These are phyloP conservation scores for Tragelaphus scriptus DNA, from an alignment of 2,113 vertebrate genomes.

Conservation along the genomic window DNA sequence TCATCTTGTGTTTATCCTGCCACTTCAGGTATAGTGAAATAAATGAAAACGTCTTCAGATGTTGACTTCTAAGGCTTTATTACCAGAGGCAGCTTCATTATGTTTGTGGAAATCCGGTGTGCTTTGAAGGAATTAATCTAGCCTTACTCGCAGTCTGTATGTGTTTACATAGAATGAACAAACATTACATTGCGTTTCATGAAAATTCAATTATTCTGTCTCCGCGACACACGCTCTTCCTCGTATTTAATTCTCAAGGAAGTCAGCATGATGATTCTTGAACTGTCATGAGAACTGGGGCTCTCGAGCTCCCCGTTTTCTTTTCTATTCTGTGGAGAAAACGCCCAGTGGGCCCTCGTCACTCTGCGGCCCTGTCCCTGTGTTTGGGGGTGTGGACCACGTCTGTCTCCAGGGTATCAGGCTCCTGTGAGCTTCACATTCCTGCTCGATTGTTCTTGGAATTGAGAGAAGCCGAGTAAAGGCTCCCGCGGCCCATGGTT, in stretches of 20 bases:
- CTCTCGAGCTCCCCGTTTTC: neutral
- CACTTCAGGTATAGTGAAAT: conserved; percentile 60
- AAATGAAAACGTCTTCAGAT: conserved; percentile 61
- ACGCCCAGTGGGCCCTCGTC: neutral
- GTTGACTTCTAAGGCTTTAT: conserved; percentile 73
- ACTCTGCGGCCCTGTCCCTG: too few species aligned
- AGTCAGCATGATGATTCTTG: conserved; percentile 36
- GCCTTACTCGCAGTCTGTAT: conserved; percentile 67
- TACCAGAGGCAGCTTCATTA: conserved; percentile 73
- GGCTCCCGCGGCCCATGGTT: neutral
- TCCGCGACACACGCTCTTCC: conserved; percentile 60
- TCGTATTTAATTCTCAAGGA: conserved; percentile 67
- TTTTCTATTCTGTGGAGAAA: neutral
- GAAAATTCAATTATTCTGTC: conserved; percentile 75
- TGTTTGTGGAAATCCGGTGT: conserved; percentile 64
- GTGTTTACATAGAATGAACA: conserved; percentile 75
- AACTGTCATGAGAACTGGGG: conserved; percentile 34
- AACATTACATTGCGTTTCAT: conserved; percentile 71
- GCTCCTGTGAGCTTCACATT: neutral
- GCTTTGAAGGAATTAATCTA: conserved; percentile 77
- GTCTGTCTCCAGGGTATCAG: neutral
- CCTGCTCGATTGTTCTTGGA: neutral
- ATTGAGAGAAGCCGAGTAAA: neutral
- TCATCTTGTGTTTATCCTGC: conserved; percentile 63
- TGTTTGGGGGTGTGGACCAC: neutral